Percentiles rank a stretch among this genome's conserved stretches.
Evolutionary conservation across 2,797 vertebrate genomes (phyloP).

Genomic region (Halcyon badia): DNA sequence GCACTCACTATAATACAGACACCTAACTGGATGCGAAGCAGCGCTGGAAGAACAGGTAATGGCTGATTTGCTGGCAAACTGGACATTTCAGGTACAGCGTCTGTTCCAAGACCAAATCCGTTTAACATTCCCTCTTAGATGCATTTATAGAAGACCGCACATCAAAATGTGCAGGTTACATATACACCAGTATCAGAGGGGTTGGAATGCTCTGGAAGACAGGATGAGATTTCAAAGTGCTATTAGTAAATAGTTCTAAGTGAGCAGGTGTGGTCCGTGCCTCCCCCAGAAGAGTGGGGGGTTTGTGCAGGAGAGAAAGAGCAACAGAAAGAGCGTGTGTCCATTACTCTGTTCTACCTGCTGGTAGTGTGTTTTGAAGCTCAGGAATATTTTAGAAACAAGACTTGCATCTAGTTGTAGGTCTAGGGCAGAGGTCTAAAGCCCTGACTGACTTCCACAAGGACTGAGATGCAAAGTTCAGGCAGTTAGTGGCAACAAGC

Average conservation of each 20-base stretch:
- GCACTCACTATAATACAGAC: background rate
- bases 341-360: background rate
- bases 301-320: background rate
- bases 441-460: background rate
- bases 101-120: background rate
- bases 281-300: rapidly evolving
- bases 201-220: background rate
- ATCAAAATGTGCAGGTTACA: background rate
- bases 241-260: background rate
- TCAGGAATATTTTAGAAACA: background rate
- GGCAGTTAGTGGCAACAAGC: background rate
- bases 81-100: background rate
- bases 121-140: background rate
- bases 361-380: background rate
- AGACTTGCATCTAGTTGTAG: background rate
- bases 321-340: background rate
- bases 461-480: background rate
- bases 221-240: background rate
- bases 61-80: background rate
- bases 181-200: background rate
- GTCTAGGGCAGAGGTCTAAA: background rate
- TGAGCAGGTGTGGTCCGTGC: rapidly evolving
- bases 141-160: background rate
- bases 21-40: background rate
- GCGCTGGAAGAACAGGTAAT: background rate